Evolutionary conservation across 2,888 invertebrate genomes (phyloP).

Genomic region (Ormyrus labotus): DNA sequence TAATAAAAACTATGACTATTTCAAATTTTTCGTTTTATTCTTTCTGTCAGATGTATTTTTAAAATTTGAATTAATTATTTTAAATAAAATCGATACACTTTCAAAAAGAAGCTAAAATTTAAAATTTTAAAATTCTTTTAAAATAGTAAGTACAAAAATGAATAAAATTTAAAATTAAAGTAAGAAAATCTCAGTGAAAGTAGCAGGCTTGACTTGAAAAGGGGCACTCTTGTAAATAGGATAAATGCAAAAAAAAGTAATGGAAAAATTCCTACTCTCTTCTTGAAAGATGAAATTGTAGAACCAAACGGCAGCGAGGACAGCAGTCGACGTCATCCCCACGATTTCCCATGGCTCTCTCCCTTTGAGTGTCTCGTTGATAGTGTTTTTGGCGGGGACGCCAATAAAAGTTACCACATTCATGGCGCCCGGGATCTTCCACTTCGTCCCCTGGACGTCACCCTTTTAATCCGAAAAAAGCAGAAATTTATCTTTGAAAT

Average conservation of each 20-base stretch:
- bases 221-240: too few species aligned
- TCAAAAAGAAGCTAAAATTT: too few species aligned
- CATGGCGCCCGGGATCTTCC: slow-evolving; percentile 14
- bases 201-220: too few species aligned
- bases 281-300: slow-evolving; percentile 85
- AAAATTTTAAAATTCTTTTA: too few species aligned
- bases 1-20: too few species aligned
- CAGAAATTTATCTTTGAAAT: background rate
- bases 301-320: slow-evolving; percentile 84
- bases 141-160: too few species aligned
- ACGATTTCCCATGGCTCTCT: slow-evolving; percentile 91
- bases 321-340: slow-evolving; percentile 85
- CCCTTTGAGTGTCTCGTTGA: slow-evolving; percentile 81
- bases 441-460: slow-evolving; percentile 5
- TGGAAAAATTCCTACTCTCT: slow-evolving; percentile 77
- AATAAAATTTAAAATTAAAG: too few species aligned
- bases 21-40: too few species aligned
- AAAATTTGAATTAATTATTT: background rate
- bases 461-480: slow-evolving; percentile 13
- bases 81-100: background rate
- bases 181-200: too few species aligned
- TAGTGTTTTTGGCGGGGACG: slow-evolving; percentile 67
- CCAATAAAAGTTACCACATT: slow-evolving; percentile 36
- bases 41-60: too few species aligned
- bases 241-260: slow-evolving; percentile 21